Conservation (phyloP, 2,113 vertebrate species). For the Chauna torquata region DNA sequence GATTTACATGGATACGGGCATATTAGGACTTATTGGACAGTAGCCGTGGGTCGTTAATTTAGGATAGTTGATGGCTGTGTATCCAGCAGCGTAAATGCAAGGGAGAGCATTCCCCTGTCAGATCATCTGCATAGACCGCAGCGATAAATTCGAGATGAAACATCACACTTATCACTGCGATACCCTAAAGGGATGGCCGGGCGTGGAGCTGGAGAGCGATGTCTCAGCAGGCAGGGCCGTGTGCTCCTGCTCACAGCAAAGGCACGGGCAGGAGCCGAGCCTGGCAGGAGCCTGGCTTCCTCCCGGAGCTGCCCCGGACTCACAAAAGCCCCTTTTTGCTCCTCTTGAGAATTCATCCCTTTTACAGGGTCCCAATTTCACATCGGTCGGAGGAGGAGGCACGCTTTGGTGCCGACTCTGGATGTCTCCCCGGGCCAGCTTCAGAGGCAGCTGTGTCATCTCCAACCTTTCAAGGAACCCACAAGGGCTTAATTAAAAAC, state of each 20-base stretch:
- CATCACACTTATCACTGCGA: accelerated
- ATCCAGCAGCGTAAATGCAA: not conserved
- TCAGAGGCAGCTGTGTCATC: constrained; percentile 75
- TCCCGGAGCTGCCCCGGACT: not conserved
- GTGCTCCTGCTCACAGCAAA: not conserved
- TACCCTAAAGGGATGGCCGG: not conserved
- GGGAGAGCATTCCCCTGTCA: not conserved
- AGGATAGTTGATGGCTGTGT: not conserved
- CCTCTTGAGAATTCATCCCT: not conserved
- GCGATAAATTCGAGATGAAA: not conserved
- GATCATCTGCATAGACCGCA: not conserved
- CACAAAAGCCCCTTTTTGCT: not conserved
- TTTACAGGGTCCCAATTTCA: constrained; percentile 24
- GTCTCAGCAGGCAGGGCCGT: not conserved
- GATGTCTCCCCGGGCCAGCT: constrained; percentile 70
- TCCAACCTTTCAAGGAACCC: constrained; percentile 79
- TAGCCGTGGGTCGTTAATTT: not conserved
- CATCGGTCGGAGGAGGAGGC: constrained; percentile 57
- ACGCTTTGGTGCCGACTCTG: constrained; percentile 70
- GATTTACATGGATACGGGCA: not conserved
- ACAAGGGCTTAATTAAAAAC: constrained; percentile 82
- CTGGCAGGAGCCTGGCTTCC: not conserved
- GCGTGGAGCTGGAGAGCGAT: not conserved
- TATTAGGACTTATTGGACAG: not conserved
- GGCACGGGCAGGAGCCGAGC: not conserved